Percentiles rank a stretch among this genome's conserved stretches.
Conservation (phyloP, 2,797 vertebrate genomes). For the Nothura maculosa region DNA sequence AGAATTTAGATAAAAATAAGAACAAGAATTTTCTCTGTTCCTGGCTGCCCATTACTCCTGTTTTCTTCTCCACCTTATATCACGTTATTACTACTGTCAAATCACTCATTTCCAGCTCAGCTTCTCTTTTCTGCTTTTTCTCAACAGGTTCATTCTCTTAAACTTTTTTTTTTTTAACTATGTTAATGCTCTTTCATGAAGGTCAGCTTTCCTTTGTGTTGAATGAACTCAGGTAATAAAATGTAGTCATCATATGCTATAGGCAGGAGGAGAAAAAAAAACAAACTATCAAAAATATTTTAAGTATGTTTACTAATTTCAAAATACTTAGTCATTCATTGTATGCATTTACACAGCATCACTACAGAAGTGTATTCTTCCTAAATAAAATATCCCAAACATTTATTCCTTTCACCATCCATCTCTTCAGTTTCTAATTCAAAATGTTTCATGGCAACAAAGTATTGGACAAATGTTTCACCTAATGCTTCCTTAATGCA, state of each 20-base stretch:
- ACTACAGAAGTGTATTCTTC: not conserved
- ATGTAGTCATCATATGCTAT: not conserved
- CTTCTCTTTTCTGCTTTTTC: not conserved
- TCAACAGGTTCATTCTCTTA: not conserved
- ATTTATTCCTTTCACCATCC: slow-evolving; percentile 91
- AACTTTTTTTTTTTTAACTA: not conserved
- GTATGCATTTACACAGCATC: slow-evolving; percentile 20
- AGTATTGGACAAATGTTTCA: slow-evolving; percentile 92
- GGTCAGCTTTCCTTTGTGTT: not conserved
- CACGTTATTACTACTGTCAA: not conserved
- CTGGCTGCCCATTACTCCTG: not conserved
- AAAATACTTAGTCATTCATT: not conserved
- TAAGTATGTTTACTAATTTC: not conserved
- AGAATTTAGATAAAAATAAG: not conserved
- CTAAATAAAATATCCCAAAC: slow-evolving; percentile 95
- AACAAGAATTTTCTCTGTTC: not conserved
- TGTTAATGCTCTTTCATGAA: not conserved
- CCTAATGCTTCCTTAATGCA: slow-evolving; percentile 88
- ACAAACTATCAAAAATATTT: not conserved
- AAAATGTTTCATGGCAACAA: slow-evolving; percentile 93
- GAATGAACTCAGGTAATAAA: not conserved
- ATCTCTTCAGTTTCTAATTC: slow-evolving; percentile 93
- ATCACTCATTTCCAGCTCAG: not conserved
- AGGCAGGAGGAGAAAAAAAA: not conserved
- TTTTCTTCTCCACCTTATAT: not conserved